Percentiles rank a stretch among this genome's conserved stretches.
These are phyloP conservation scores for Clarias gariepinus DNA, from an alignment of 2,113 vertebrate species.

Conservation along the genomic window DNA sequence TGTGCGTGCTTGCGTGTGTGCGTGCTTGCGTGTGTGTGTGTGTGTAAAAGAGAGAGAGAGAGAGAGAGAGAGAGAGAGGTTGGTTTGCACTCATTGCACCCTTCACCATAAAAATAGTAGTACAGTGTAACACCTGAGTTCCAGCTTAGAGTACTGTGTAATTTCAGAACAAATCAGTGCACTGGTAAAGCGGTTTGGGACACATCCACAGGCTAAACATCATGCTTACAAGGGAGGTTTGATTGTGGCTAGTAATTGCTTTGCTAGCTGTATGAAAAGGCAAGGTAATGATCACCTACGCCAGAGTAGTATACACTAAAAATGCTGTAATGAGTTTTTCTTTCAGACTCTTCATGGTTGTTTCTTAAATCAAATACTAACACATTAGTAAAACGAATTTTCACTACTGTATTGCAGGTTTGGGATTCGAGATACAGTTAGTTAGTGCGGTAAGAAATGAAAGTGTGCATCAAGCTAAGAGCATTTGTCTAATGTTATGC, in stretches of 20 bases:
- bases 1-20: neutral
- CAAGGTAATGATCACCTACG: slow-evolving; percentile 1
- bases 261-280: neutral
- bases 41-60: neutral
- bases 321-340: neutral
- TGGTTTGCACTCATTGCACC: neutral
- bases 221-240: neutral
- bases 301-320: neutral
- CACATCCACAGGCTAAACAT: neutral
- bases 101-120: neutral
- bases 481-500: neutral
- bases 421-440: neutral
- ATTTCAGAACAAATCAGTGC: neutral
- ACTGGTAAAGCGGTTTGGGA: neutral
- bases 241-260: neutral
- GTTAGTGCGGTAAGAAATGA: neutral
- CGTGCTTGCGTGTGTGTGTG: neutral
- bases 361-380: neutral
- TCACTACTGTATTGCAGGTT: too few species aligned
- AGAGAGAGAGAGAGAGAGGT: neutral
- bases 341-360: neutral
- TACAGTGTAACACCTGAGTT: neutral
- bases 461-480: neutral
- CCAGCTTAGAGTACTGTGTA: neutral
- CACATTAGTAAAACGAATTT: neutral